Base-by-base conservation (phyloP, 2,888 invertebrate species). In the Keiferia lycopersicella region DNA sequence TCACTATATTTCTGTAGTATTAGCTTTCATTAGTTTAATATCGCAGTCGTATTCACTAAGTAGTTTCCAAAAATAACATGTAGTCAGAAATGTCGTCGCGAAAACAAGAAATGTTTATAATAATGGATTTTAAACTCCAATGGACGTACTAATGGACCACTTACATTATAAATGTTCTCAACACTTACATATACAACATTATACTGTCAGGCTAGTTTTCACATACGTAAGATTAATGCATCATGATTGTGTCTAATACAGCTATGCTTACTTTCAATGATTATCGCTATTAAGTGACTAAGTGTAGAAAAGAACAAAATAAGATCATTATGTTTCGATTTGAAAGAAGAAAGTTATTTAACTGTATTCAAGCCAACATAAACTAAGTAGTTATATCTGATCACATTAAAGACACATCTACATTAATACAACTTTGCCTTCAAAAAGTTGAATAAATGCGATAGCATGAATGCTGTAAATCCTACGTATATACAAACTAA, bases 51-150 rank as follows among this genome's bases (percentile, higher is more conserved):
- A 12, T 38, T 16, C 2, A 51, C 34, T 34, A 62, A 41, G 12
- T 14, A 18, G 79, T 82, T 78, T 75, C 80, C 80, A 77, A 82
- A 84, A 84, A 88, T 78, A 84, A 86, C 83, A 87, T 82, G 84
- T 80, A 84, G 79, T 68, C 81, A 82, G 83, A 84, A 81, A 80
- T 84, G 82, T 82, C 89, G 89, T 80, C 89, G 87, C 86, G 80
- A 79, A 75, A 72, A 75, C 68, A 75, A 73, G 69, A 73, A 73
- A 76, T 75, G 75, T 16, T 53, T 63, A 34, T 30, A 58, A 34
- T 58, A 66, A 64, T 64, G 63, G 61, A 66, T 60, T 56, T 45
- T 48, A 66, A 57, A 34, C 39, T 76, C 73, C 71, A 72, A 73
- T 65, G 65, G 70, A 70, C 60, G 70, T 71, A 70, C 70, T 69